phyloP scores from a whole-genome alignment of 2,797 vertebrate genomes.

The Melopsittacus undulatus region DNA sequence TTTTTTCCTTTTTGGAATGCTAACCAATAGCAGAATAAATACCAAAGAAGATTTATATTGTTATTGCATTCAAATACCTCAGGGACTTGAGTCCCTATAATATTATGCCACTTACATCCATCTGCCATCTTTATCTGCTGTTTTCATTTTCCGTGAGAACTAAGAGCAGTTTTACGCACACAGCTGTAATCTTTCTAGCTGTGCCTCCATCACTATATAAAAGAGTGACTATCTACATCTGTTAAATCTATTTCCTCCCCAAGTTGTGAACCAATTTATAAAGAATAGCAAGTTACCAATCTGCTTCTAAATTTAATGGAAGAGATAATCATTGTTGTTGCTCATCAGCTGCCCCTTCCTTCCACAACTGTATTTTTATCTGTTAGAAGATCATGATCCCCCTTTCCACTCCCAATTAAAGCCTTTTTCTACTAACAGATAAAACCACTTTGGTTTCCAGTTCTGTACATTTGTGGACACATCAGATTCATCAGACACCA shows the following conservation, averaged over 20 bases:
- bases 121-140: slow-evolving; percentile 7
- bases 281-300: not conserved
- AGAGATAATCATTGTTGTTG: not conserved
- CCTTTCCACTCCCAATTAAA: not conserved
- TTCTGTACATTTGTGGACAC: not conserved
- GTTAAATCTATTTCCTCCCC: not conserved
- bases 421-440: not conserved
- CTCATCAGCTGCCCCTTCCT: not conserved
- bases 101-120: not conserved
- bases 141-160: slow-evolving; percentile 29
- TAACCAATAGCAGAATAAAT: not conserved
- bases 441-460: not conserved
- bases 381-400: not conserved
- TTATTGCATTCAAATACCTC: not conserved
- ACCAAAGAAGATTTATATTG: slow-evolving; percentile 2
- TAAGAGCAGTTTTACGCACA: not conserved
- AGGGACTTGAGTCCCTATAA: not conserved
- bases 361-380: not conserved
- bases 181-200: not conserved
- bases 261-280: not conserved
- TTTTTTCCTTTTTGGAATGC: slow-evolving; percentile 31
- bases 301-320: not conserved
- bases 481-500: not conserved
- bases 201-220: not conserved
- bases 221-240: not conserved